Base-by-base conservation (phyloP, 2,888 invertebrate species). In the Helleia helle region DNA sequence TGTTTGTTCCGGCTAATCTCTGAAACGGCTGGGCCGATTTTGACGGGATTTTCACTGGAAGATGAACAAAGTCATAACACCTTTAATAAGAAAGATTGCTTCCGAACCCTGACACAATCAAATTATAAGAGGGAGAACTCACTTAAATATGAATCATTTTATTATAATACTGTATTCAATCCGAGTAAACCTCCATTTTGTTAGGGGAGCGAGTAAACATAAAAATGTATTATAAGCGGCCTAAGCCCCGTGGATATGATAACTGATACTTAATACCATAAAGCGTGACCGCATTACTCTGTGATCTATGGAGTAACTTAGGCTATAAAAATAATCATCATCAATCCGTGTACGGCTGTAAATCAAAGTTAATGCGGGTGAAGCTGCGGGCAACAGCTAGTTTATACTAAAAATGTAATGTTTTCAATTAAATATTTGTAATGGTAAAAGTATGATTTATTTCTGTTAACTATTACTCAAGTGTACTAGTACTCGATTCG, bases 91-190 rank as follows among this genome's bases (percentile, higher is more conserved):
- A 84, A 80, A 81, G 77, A 81, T 83, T 69, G 72, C 76, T 77
- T 77, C 68, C 70, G 67, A 73, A 65, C 69, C 70, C 74, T 62
- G 67, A 73, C 77, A 72, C 77, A 71, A 74, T 74, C 76, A 73
- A 77, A 76, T 75, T 74, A 74, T 66, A 63, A 65, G 79, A 81
- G 83, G 79, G 75, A 71, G 64, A 12, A 83, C 81, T 83, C 80
- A 84, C 81, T 84, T 84, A 83, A 83, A 84, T 84, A 84, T 84
- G 84, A 83, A 84, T 84, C 83, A 84, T 83, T 84, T 83, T 83
- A 83, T 84, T 84, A 84, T 84, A 84, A 84, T 83, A 59, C 81
- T 76, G 71, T 80, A 81, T 83, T 84, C 80, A 84, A 84, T 84
- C 79, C 81, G 67, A 72, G 75, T 75, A 79, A 79, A 79, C 74